Conservation (phyloP, 2,113 vertebrate species). For the Hyperoodon ampullatus region DNA sequence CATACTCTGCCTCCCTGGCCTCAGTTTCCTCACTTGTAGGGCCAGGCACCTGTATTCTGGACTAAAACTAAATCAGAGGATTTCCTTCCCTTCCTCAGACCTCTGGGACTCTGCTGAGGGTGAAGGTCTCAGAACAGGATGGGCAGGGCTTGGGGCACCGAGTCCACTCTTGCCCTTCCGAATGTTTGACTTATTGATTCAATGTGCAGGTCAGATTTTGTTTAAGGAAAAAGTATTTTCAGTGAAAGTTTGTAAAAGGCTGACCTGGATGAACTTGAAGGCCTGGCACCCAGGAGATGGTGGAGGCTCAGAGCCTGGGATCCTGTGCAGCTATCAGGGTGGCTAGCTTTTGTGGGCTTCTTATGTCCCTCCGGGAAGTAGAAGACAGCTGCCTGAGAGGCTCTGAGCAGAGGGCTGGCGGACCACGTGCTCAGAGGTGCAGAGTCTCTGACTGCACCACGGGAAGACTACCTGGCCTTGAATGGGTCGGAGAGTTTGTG, state of each 20-base stretch:
- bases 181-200: neutral
- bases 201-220: neutral
- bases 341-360: neutral
- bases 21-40: neutral
- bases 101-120: fast-evolving
- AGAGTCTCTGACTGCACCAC: neutral
- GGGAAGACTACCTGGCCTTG: neutral
- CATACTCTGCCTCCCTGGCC: fast-evolving
- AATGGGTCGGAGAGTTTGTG: too few relatives aligned
- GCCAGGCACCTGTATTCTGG: neutral
- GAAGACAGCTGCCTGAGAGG: neutral
- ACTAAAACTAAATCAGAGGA: neutral
- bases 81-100: neutral
- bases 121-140: neutral
- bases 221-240: neutral
- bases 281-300: neutral
- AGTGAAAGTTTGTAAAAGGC: neutral
- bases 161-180: neutral
- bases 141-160: neutral
- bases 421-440: fast-evolving
- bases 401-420: neutral
- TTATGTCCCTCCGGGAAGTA: neutral
- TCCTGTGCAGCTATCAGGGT: neutral
- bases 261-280: neutral
- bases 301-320: neutral